These are phyloP conservation scores for Aphidius ervi DNA, from an alignment of 1,140 invertebrate genomes.

Conservation along the genomic window DNA sequence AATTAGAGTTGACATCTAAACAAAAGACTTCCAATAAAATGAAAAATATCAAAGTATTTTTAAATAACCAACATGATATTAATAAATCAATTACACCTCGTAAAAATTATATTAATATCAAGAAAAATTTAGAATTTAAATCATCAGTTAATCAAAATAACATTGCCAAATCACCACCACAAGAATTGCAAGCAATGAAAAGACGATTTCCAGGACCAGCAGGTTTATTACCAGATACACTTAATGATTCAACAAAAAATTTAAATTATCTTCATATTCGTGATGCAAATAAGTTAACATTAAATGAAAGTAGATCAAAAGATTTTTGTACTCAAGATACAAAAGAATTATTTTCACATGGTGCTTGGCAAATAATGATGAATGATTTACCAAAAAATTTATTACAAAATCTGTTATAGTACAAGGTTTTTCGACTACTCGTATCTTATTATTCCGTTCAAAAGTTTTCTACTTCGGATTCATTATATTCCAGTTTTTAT, in stretches of 20 bases:
- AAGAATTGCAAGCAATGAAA: slow-evolving; percentile 24
- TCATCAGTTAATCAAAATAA: too few species aligned
- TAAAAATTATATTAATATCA: too few species aligned
- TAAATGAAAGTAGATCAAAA: slow-evolving; percentile 2
- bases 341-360: slow-evolving; percentile 39
- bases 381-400: slow-evolving; percentile 40
- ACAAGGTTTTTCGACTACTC: too few species aligned
- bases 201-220: slow-evolving; percentile 50
- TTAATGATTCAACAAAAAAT: slow-evolving; percentile 22
- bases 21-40: too few species aligned
- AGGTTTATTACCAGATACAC: slow-evolving; percentile 38
- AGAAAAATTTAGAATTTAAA: too few species aligned
- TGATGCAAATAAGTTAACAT: slow-evolving; percentile 11
- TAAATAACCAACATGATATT: too few species aligned
- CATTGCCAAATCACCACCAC: background rate
- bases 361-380: slow-evolving; percentile 45
- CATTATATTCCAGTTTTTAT: too few species aligned
- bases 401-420: slow-evolving; percentile 34
- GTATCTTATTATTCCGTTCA: too few species aligned
- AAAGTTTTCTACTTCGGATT: too few species aligned
- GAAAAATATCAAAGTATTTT: too few species aligned
- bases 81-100: too few species aligned
- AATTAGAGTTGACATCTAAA: too few species aligned
- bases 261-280: slow-evolving; percentile 16
- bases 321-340: slow-evolving; percentile 46